Evolutionary conservation across 2,797 vertebrate genomes (phyloP), one percentile per base, ranked within the genome.

Genomic region (Sebastes flavidus): DNA sequence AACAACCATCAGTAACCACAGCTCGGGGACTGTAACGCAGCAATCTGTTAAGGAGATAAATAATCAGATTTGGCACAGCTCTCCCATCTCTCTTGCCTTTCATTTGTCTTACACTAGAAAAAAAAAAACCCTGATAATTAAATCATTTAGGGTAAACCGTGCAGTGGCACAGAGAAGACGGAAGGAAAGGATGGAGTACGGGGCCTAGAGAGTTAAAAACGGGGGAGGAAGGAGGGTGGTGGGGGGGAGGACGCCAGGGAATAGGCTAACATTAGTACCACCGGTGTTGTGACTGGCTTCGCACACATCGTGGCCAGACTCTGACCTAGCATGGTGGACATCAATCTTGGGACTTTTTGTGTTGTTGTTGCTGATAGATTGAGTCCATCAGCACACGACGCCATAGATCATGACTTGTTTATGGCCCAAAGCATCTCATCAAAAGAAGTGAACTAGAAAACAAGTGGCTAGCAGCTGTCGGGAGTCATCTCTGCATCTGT

Each of bases 41-140:
- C 97, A 97, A 95, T 97, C 97, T 97, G 97, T 97, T 97, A 96
- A 96, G 93, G 96, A 97, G 97, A 98, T 97, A 97, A 98, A 99
- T 98, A 96, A 98, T 97, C 97, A 96, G 95, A 97, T 98, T 96
- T 97, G 96, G 96, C 96, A 95, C 94, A 93, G 96, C 96, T 95
- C 95, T 96, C 96, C 95, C 95, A 95, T 96, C 95, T 95, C 95
- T 95, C 95, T 94, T 93, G 95, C 96, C 96, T 97, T 98, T 98
- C 97, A 98, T 98, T 99, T 97, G 96, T 97, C 96, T 97, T 97
- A 95, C 95, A 97, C 96, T 93, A 95, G 95, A 97, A 96, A 97
- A 97, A 97, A 97, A 97, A 97, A 97, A 3, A 96, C 5, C 96
- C 96, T 95, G 95, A 95, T 98, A 97, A 98, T 99, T 97, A 98